Conservation (phyloP, 2,113 vertebrate genomes). For the Chionomys nivalis region DNA sequence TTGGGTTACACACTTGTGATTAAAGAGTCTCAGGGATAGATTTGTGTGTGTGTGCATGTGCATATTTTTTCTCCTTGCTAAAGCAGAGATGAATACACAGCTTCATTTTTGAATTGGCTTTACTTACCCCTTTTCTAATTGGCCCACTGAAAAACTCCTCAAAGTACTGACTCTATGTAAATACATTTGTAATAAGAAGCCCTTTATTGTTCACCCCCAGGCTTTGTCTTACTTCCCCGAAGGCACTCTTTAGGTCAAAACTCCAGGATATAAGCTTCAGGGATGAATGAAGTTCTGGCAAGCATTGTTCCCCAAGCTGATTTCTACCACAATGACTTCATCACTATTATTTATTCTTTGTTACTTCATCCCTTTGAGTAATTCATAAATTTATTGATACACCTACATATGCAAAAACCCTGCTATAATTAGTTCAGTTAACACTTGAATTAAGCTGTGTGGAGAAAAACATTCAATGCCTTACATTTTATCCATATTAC, state of each 20-base stretch:
- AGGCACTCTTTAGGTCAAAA: neutral
- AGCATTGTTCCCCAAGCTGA: neutral
- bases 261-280: neutral
- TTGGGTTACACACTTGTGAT: neutral
- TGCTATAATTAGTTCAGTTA: neutral
- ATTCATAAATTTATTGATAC: neutral
- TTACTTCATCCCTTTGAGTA: neutral
- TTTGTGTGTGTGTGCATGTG: too few species aligned
- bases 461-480: neutral
- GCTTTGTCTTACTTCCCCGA: neutral
- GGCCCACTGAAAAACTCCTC: neutral
- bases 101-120: neutral
- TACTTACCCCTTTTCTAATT: neutral
- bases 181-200: neutral
- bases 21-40: neutral
- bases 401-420: neutral
- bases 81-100: neutral
- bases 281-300: too few species aligned
- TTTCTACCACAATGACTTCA: neutral
- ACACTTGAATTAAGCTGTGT: neutral
- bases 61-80: neutral
- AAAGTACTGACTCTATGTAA: neutral
- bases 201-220: neutral
- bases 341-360: neutral
- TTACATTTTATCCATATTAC: neutral